Conservation (phyloP, 2,797 vertebrate genomes). For the Helostoma temminkii region DNA sequence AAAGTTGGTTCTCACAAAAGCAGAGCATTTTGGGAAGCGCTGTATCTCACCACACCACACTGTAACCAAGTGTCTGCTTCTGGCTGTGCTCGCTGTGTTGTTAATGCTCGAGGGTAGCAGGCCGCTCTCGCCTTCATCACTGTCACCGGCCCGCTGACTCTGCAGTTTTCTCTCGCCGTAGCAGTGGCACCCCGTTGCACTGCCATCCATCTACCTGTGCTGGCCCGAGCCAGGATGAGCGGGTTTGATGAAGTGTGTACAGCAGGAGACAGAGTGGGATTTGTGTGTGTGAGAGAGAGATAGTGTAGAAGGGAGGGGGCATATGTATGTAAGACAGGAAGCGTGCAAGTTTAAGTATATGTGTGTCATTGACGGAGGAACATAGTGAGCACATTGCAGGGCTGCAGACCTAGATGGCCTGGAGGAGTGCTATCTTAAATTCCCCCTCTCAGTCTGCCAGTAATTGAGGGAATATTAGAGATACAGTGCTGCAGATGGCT, state of each 20-base stretch:
- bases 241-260: constrained; percentile 73
- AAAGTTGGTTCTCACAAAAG: constrained; percentile 23
- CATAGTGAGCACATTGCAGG: constrained; percentile 44
- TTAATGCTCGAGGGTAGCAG: constrained; percentile 57
- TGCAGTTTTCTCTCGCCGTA: constrained; percentile 61
- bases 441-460: constrained; percentile 63
- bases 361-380: constrained; percentile 34
- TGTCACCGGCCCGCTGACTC: constrained; percentile 79
- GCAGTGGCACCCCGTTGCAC: constrained; percentile 65
- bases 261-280: constrained; percentile 38
- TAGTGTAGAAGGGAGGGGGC: neutral
- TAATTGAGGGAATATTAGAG: constrained; percentile 76
- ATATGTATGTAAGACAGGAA: constrained; percentile 51
- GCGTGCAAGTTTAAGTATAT: constrained; percentile 38
- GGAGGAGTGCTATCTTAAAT: constrained; percentile 64
- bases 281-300: neutral
- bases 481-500: constrained; percentile 69
- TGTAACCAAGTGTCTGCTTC: constrained; percentile 64
- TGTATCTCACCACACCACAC: constrained; percentile 35
- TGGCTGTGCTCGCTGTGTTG: constrained; percentile 68
- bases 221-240: constrained; percentile 42
- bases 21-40: constrained; percentile 68
- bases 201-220: constrained; percentile 78
- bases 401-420: constrained; percentile 57
- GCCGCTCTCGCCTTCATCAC: constrained; percentile 79